These are phyloP conservation scores for Cyclophora punctaria DNA, from an alignment of 2,888 invertebrate species.

Conservation along the genomic window DNA sequence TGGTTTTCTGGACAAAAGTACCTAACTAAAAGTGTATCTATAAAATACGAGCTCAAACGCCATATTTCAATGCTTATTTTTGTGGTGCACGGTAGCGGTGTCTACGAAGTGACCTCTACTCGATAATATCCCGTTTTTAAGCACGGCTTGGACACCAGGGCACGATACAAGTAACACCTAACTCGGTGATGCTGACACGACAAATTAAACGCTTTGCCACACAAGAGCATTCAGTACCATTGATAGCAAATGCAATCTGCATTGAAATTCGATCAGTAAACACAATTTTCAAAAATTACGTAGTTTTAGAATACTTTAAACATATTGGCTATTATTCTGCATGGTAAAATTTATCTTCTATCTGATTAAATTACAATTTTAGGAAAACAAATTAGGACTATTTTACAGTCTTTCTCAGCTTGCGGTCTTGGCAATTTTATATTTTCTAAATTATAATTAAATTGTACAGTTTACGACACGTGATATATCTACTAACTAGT, in stretches of 20 bases:
- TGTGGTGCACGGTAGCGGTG: no score
- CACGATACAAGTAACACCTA: slow-evolving; percentile 53
- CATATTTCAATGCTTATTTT: no score
- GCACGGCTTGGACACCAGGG: slow-evolving; percentile 67
- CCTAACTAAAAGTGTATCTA: no score
- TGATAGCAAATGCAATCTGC: slow-evolving; percentile 22
- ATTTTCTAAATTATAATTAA: slow-evolving; percentile 33
- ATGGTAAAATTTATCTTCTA: slow-evolving; percentile 38
- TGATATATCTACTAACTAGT: slow-evolving; percentile 10
- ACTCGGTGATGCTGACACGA: slow-evolving; percentile 45
- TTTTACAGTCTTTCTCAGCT: slow-evolving; percentile 35
- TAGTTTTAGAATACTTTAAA: slow-evolving; percentile 30
- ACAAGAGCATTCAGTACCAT: slow-evolving; percentile 30
- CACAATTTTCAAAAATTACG: slow-evolving; percentile 26
- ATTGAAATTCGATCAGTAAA: slow-evolving; percentile 15
- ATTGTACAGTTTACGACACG: slow-evolving; percentile 32
- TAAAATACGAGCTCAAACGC: no score
- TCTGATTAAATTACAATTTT: slow-evolving; percentile 22
- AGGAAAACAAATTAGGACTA: no score
- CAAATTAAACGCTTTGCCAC: slow-evolving; percentile 59
- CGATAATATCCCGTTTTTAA: slow-evolving; percentile 43
- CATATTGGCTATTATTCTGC: slow-evolving; percentile 44
- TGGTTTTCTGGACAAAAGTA: no score
- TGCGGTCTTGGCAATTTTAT: slow-evolving; percentile 51
- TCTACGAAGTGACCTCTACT: slow-evolving; percentile 18